Evolutionary conservation across 2,888 invertebrate genomes (phyloP), one percentile per base, ranked within the genome.

Genomic region (Lathronympha strigana): DNA sequence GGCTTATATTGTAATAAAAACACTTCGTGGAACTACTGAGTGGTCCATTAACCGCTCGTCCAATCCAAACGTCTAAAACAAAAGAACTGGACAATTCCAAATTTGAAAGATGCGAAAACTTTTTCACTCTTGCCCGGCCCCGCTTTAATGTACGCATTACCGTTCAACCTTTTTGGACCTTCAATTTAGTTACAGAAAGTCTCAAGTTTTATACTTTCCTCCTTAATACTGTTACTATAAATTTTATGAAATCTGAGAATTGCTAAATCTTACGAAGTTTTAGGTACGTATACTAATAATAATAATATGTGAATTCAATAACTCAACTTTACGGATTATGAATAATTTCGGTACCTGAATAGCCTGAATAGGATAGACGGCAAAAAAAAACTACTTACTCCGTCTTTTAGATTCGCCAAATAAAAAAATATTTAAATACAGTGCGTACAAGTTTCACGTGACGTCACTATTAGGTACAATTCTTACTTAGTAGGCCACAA

Each of bases 31-130:
- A 11, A 11, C 13, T 17, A 45, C 21, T 13, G 3, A 1, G 17
- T 9, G 43, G 21, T 5, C 45, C 45, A 45, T 47, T 47, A 47
- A 47, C 23, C 23, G n/a, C 23, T 23, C 23, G 28, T 45, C 45
- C 43, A 15, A 45, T 31, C 19, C 43, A 8, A 31, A 45, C n/a
- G 31, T 28, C 19, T 2, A 19, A 67, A 67, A 67, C 64, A 54
- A 64, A 67, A 43, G 60, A 58, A 67, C 36, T 36, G 61, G 53
- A 36, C 61, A 40, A 31, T 63, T 64, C 61, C 43, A 67, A 64
- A 67, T 86, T 83, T 84, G 82, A 82, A 83, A 83, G 83, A 83
- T 80, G 81, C 71, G 76, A 77, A 81, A 86, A 85, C 73, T 85
- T 85, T 82, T 81, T 79, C 85, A 84, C 61, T 70, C 66, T 57